These are phyloP conservation scores for Gymnorhina tibicen DNA, from an alignment of 2,113 vertebrate species.

Conservation along the genomic window DNA sequence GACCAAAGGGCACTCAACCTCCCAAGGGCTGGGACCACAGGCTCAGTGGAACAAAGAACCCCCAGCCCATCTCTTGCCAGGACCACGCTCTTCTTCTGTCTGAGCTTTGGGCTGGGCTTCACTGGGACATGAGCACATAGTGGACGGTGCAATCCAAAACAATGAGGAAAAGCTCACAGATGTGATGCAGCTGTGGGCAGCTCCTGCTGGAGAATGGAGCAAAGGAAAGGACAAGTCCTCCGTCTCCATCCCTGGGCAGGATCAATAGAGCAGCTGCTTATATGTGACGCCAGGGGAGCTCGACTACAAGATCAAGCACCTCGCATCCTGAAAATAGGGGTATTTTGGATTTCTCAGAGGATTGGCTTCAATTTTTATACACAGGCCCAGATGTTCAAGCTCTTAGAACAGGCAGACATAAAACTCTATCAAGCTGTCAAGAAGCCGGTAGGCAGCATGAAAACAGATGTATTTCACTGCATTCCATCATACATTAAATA, in stretches of 20 bases:
- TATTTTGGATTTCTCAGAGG: background rate
- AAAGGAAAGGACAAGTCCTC: background rate
- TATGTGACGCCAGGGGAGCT: background rate
- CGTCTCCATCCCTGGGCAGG: background rate
- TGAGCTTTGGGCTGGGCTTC: background rate
- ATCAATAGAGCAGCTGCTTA: background rate
- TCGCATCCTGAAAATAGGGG: background rate
- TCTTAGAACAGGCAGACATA: conserved; percentile 21
- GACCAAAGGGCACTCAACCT: background rate
- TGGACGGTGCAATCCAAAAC: fast-evolving
- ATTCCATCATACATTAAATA: conserved; percentile 47
- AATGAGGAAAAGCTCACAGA: background rate
- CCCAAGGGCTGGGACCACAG: fast-evolving
- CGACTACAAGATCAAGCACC: background rate
- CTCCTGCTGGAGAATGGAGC: background rate
- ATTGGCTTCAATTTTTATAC: conserved; percentile 9
- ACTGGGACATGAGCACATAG: background rate
- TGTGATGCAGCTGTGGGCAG: background rate
- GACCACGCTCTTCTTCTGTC: background rate
- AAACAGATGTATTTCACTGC: conserved; percentile 50
- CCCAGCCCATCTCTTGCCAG: background rate
- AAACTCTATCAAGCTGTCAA: conserved; percentile 57
- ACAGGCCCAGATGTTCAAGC: conserved; percentile 44
- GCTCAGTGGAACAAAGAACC: background rate
- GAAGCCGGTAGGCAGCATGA: conserved; percentile 48